phyloP scores from a whole-genome alignment of 1,140 invertebrate genomes.

The Triops longicaudatus region DNA sequence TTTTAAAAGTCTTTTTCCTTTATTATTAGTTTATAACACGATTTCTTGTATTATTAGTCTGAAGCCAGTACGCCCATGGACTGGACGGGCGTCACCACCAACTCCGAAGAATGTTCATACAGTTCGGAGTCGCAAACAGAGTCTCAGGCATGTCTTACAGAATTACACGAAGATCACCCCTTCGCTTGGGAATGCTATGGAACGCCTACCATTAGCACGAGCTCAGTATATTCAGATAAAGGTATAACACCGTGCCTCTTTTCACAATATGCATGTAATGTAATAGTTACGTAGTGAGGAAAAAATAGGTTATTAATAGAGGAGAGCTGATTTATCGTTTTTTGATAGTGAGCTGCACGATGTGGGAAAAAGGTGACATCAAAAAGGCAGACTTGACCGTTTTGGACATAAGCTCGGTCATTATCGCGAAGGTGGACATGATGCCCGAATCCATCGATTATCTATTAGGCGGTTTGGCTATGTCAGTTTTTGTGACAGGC shows the following conservation, averaged over 20 bases:
- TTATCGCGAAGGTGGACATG: constrained; percentile 77
- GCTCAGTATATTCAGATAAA: constrained; percentile 28
- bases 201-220: constrained; percentile 36
- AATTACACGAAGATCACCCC: constrained; percentile 54
- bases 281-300: too few species aligned
- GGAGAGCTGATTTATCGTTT: constrained; percentile 24
- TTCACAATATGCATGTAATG: not conserved
- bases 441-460: constrained; percentile 73
- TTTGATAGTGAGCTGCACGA: constrained; percentile 75
- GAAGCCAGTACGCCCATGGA: constrained; percentile 45
- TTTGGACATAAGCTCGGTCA: constrained; percentile 85
- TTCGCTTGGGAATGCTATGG: constrained; percentile 62
- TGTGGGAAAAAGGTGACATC: constrained; percentile 80
- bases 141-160: constrained; percentile 41
- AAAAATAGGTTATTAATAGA: not conserved
- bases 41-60: not conserved
- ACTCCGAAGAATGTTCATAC: constrained; percentile 76
- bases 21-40: not conserved
- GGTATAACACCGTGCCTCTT: constrained; percentile 28
- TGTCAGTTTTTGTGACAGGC: constrained; percentile 35
- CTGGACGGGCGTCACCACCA: constrained; percentile 74
- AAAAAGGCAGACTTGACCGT: constrained; percentile 88
- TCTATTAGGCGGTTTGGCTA: constrained; percentile 54
- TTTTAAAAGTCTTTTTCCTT: not conserved
- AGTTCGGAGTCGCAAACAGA: constrained; percentile 38